Base-by-base conservation (phyloP, 2,113 vertebrate genomes). In the Lophius piscatorius region DNA sequence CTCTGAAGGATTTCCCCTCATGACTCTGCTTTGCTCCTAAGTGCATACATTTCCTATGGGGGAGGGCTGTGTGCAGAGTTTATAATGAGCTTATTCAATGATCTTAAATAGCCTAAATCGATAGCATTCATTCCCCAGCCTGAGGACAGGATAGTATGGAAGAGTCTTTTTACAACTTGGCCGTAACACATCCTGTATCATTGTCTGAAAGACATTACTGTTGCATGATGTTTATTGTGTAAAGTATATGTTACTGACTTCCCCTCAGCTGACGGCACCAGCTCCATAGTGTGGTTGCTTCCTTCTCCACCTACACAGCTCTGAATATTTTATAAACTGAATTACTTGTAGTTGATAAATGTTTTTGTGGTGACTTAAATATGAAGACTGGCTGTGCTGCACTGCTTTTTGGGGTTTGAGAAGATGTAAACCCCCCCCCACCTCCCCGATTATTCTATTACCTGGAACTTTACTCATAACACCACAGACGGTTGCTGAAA, bases 301-400 rank as follows among this genome's bases (percentile, higher is more conserved):
- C 11, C 17, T 44, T 42, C 20, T 51, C 10, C 16, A 3, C 23
- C 12, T 18, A 28, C 48, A 41, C 26, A 20, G 4, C 5, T 7
- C 41, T 34, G 20, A 20, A 63, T 11, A 35, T 51, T 63, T 18
- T 49, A 12, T 13, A 39, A 6, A 12, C n/a, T 42, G 14, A 52
- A 13, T 39, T 9, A 18, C 10, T 16, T 22, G 26, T 22, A 10
- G 2, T 1, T 17, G 9, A 33, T 44, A 1, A n/a, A 3, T 18
- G n/a, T 39, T 17, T 44, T 9, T n/a, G 11, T 7, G 10, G 20
- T 13, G 29, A 22, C 12, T 22, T 9, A 47, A 12, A n/a, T 5
- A 48, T 22, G 0, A 29, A 49, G 18, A 31, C 8, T 16, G 9
- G 42, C 8, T 31, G 16, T 12, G 17, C 13, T 6, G 8, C 21